Evolutionary conservation across 2,888 invertebrate species (phyloP).

Genomic region (Zygothrica quintamaculata): DNA sequence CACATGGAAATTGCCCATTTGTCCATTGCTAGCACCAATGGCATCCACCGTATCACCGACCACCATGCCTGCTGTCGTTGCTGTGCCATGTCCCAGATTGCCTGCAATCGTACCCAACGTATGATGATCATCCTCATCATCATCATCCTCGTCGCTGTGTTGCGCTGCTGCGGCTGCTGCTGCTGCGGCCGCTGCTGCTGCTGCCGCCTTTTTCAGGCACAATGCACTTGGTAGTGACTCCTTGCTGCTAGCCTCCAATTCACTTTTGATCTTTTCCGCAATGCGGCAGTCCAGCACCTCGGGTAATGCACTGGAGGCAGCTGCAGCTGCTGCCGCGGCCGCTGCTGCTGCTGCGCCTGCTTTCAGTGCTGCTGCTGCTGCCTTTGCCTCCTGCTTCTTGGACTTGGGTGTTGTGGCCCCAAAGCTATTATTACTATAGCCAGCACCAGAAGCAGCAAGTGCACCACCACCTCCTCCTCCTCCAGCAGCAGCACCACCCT

Average conservation of each 20-base stretch:
- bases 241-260: constrained; percentile 82
- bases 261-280: constrained; percentile 84
- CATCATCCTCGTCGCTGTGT: constrained; percentile 76
- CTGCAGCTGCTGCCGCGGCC: constrained; percentile 64
- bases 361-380: constrained; percentile 65
- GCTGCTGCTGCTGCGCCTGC: constrained; percentile 53
- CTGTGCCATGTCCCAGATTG: constrained; percentile 11
- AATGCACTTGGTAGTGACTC: constrained; percentile 72
- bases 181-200: constrained; percentile 48
- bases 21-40: constrained; percentile 51
- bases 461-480: background rate
- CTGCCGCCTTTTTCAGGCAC: constrained; percentile 77
- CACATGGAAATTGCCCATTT: constrained; percentile 57
- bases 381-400: constrained; percentile 82
- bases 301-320: constrained; percentile 66
- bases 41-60: constrained; percentile 48
- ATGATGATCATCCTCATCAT: constrained; percentile 71
- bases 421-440: constrained; percentile 25
- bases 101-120: constrained; percentile 20
- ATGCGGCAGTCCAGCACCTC: constrained; percentile 84
- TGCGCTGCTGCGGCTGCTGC: constrained; percentile 49
- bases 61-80: constrained; percentile 4
- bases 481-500: constrained; percentile 29
- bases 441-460: background rate
- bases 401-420: constrained; percentile 64